Conservation (phyloP, 2,797 vertebrate species). For the Brachyrhaphis roseni region DNA sequence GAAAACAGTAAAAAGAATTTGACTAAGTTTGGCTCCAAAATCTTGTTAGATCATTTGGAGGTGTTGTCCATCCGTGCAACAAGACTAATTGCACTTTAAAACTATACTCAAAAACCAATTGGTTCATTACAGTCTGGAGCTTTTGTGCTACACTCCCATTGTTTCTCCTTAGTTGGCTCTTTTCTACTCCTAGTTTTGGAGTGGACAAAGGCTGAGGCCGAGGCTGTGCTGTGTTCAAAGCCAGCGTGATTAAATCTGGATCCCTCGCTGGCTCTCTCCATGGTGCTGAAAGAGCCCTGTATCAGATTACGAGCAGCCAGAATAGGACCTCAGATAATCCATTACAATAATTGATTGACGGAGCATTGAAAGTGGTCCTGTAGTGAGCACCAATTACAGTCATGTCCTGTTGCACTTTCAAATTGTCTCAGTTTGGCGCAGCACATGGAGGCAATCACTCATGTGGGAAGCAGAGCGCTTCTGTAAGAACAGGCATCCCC, state of each 20-base stretch:
- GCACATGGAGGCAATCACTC: slow-evolving; percentile 65
- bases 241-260: slow-evolving; percentile 93
- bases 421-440: slow-evolving; percentile 74
- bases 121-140: slow-evolving; percentile 59
- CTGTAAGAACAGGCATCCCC: slow-evolving; percentile 55
- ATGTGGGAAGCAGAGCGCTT: slow-evolving; percentile 81
- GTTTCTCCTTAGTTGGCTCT: slow-evolving; percentile 41
- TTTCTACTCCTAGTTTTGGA: slow-evolving; percentile 47
- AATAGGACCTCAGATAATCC: slow-evolving; percentile 93
- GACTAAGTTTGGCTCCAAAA: neutral
- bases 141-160: slow-evolving; percentile 63
- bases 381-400: slow-evolving; percentile 88
- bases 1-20: neutral
- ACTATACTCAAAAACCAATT: slow-evolving; percentile 60
- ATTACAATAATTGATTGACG: slow-evolving; percentile 97
- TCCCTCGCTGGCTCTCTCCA: slow-evolving; percentile 93
- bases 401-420: slow-evolving; percentile 87
- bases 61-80: neutral
- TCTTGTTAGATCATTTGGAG: slow-evolving; percentile 1
- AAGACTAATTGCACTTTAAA: slow-evolving; percentile 34
- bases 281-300: slow-evolving; percentile 94
- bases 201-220: slow-evolving; percentile 66
- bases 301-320: slow-evolving; percentile 93
- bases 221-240: slow-evolving; percentile 61
- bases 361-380: slow-evolving; percentile 86